phyloP scores from a whole-genome alignment of 2,797 vertebrate species.

The Pangasius larnaudii region DNA sequence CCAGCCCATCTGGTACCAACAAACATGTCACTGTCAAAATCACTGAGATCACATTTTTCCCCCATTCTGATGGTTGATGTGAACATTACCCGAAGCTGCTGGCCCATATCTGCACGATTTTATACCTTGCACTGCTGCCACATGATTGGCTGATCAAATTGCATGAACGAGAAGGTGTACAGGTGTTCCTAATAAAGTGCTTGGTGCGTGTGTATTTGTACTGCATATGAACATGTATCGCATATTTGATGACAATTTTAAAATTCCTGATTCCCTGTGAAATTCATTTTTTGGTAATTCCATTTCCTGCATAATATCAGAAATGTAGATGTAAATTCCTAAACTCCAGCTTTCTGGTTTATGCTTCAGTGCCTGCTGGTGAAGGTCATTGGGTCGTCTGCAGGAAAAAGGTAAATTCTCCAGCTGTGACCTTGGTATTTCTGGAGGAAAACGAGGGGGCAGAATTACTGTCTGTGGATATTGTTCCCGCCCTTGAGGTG shows the following conservation, averaged over 20 bases:
- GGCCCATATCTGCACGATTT: too few species aligned
- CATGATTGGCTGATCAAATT: too few species aligned
- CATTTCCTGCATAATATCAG: not conserved
- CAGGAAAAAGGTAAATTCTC: slow-evolving; percentile 69
- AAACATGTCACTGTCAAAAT: too few species aligned
- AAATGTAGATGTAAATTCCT: not conserved
- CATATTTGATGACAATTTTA: not conserved
- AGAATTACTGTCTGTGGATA: slow-evolving; percentile 79
- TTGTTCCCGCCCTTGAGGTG: slow-evolving; percentile 80
- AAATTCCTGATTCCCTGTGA: not conserved
- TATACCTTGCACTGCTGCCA: too few species aligned
- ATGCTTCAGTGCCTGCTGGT: slow-evolving; percentile 44
- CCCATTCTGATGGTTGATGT: too few species aligned
- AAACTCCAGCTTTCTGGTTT: not conserved
- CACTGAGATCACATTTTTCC: too few species aligned
- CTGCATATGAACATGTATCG: not conserved
- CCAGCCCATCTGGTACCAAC: too few species aligned
- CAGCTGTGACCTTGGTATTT: slow-evolving; percentile 82
- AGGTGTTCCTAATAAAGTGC: not conserved
- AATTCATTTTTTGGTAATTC: not conserved
- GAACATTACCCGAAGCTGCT: too few species aligned
- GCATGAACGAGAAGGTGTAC: too few species aligned
- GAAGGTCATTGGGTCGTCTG: slow-evolving; percentile 61
- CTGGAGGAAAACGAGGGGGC: slow-evolving; percentile 58
- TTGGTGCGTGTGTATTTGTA: not conserved